phyloP scores from a whole-genome alignment of 1,140 invertebrate species.

The Drosophila subobscura region DNA sequence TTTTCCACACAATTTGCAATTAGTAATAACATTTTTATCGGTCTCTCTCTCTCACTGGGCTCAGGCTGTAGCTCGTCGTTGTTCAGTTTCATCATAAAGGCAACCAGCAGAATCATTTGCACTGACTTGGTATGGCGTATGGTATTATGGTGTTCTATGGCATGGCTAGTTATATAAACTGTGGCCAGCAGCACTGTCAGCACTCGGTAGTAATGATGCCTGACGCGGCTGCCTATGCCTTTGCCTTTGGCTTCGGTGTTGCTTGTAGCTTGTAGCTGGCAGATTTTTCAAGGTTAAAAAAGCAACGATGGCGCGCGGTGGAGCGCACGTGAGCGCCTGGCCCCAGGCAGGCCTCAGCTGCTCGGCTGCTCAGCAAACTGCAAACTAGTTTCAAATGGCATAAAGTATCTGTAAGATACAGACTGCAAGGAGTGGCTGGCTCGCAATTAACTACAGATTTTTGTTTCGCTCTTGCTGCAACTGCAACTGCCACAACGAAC shows the following conservation, averaged over 20 bases:
- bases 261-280: slow-evolving; percentile 20
- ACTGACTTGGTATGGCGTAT: too few relatives aligned
- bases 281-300: slow-evolving; percentile 75
- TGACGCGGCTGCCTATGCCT: slow-evolving; percentile 44
- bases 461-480: slow-evolving; percentile 39
- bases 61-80: slow-evolving; percentile 7
- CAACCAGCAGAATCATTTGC: slow-evolving; percentile 25
- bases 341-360: slow-evolving; percentile 48
- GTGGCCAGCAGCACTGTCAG: slow-evolving; percentile 46
- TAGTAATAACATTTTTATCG: slow-evolving; percentile 68
- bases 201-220: slow-evolving; percentile 61
- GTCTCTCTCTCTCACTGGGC: slow-evolving; percentile 2
- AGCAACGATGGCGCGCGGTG: slow-evolving; percentile 50
- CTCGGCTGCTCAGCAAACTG: slow-evolving; percentile 21
- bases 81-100: slow-evolving; percentile 60
- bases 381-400: slow-evolving; percentile 81
- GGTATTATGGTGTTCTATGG: slow-evolving; percentile 10
- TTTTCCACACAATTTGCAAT: slow-evolving; percentile 81
- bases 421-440: slow-evolving; percentile 62
- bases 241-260: slow-evolving; percentile 30
- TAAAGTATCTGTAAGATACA: slow-evolving; percentile 73
- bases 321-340: slow-evolving; percentile 65
- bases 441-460: slow-evolving; percentile 71
- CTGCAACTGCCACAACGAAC: slow-evolving; percentile 13
- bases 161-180: slow-evolving; percentile 69